Percentiles rank a stretch among this genome's conserved stretches.
Evolutionary conservation across 2,113 vertebrate species (phyloP).

Genomic region (Centropristis striata): DNA sequence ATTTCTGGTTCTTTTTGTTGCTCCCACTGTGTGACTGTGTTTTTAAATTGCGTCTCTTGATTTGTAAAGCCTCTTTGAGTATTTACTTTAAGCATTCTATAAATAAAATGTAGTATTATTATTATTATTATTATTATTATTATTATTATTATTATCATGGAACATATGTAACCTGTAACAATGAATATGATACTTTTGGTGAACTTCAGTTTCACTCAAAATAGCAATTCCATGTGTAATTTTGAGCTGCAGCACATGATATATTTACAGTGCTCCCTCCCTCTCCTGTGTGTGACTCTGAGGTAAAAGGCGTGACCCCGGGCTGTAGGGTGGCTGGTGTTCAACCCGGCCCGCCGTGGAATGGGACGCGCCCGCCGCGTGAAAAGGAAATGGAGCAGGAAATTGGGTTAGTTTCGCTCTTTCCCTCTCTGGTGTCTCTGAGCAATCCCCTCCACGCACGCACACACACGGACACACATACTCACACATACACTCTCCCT

Average conservation of each 20-base stretch:
- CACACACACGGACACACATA: constrained; percentile 16
- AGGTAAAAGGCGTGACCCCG: constrained; percentile 77
- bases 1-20: too few relatives aligned
- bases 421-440: constrained; percentile 77
- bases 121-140: too few relatives aligned
- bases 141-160: too few relatives aligned
- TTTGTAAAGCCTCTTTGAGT: too few relatives aligned
- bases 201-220: constrained; percentile 52
- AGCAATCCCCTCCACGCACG: constrained; percentile 60
- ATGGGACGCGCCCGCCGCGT: constrained; percentile 69
- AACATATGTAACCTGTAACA: neutral
- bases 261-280: constrained; percentile 63
- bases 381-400: constrained; percentile 87
- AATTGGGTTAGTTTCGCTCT: constrained; percentile 84
- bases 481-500: constrained; percentile 42
- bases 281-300: constrained; percentile 50
- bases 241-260: constrained; percentile 45
- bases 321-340: constrained; percentile 71
- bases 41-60: too few relatives aligned
- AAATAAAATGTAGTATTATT: too few relatives aligned
- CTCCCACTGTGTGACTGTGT: too few relatives aligned
- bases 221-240: constrained; percentile 49
- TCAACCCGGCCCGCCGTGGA: constrained; percentile 70
- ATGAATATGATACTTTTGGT: constrained; percentile 30
- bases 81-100: too few relatives aligned